Base-by-base conservation (phyloP, 2,113 vertebrate species). In the Setophaga petechia region DNA sequence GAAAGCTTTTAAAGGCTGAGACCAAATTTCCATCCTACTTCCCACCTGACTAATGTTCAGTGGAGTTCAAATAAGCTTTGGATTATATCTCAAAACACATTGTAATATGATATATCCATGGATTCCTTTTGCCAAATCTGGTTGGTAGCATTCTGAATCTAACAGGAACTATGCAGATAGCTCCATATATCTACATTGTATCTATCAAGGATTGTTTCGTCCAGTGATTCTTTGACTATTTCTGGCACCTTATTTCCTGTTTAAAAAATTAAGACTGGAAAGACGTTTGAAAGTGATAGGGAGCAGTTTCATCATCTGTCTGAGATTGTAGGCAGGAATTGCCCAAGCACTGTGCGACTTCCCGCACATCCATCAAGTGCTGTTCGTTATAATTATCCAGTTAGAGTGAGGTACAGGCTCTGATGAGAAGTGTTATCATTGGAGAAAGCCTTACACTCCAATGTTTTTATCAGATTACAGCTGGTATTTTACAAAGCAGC, bases 261-360 rank as follows among this genome's bases (percentile, higher is more conserved):
- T 73, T 69, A 71, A 58, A 89, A 94, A 94, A 84, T 68, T 78
- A 90, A 82, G 55, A 31, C 27, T 69, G 65, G 31, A 74, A 84
- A 95, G 63, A 39, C 35, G 8, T 82, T 91, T 91, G 57, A 81
- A 92, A 95, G 72, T 71, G 59, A 55, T 81, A 89, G 21, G 41
- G 16, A 87, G 44, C 35, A 47, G 37, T 94, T 94, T 54, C 33
- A 55, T 95, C 88, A 93, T 43, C 67, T 94, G 55, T 84, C 83
- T 91, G 80, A 87, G 47, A 74, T 10, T 91, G 90, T 62, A 76
- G 55, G 73, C 51, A 84, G 72, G 68, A 88, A 96, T 95, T 96
- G 81, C 80, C 85, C 61, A 82, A 91, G 68, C 61, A 21, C 59
- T 74, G 1, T 82, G 52, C 39, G n/a, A n/a, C 35, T 84, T 76